Base-by-base conservation (phyloP, 1,140 invertebrate species). In the Zaprionus gabonicus region DNA sequence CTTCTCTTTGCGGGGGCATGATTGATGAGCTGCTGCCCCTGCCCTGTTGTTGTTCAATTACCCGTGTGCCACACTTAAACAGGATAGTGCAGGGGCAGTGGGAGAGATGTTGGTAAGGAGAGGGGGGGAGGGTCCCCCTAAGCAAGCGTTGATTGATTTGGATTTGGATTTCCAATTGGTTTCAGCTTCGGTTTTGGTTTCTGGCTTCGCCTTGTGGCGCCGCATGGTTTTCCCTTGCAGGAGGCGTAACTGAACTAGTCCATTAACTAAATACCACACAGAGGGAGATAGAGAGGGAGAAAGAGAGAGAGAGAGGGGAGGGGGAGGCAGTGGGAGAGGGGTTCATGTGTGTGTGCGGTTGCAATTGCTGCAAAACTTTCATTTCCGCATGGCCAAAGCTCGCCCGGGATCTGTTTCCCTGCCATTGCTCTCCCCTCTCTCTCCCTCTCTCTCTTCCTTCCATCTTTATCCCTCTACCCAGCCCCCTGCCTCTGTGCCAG, bases 191-290 rank as follows among this genome's bases (percentile, higher is more conserved):
- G 4, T 36, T 17, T 59, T 25, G 57, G 34, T 25, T 67, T 38
- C 49, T 41, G 31, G 55, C 69, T 49, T 38, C 57, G 64, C 38
- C 44, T 49, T 56, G 65, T 66, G 65, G 72, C 46, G 49, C 75
- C 49, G 7, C 13, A 38, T 17, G 5, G 9, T 34, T 31, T 31
- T 31, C 69, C 68, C 64, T 64, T 70, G 63, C 36, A 41, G 70
- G 67, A 69, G 70, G 51, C 56, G 46, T 13, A 38, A 84, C 78
- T 69, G 76, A 90, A 81, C 75, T 81, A 88, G 78, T 90, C 78
- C 84, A 88, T 90, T 88, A 81, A 76, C 77, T 83, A 82, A 87
- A 82, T 82, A 68, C 53, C 55, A 25, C 44, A 55, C 34, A 58
- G 53, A 6, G 57, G 25, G 53, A 17, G 23, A 7, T 23, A 23